These are phyloP conservation scores for Bradypodion ventrale DNA, from an alignment of 2,797 vertebrate species.

Conservation along the genomic window DNA sequence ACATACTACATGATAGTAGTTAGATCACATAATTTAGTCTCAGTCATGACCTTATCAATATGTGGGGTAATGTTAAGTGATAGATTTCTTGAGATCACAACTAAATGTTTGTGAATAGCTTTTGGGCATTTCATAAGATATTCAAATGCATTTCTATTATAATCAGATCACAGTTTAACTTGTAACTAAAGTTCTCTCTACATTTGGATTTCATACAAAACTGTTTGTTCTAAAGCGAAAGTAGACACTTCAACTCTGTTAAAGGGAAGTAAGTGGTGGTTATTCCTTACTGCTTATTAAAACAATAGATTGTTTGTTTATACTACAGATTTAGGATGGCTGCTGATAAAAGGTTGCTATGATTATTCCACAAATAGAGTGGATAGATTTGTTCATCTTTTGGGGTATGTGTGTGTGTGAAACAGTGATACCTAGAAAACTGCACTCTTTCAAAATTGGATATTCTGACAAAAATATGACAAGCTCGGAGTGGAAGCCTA, in stretches of 20 bases:
- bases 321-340: no score
- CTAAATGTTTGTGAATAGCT: no score
- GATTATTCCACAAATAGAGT: not conserved
- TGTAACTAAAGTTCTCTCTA: not conserved
- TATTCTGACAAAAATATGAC: no score
- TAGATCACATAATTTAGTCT: no score
- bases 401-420: no score
- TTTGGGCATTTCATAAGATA: no score
- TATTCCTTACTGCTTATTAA: not conserved
- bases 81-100: no score
- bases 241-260: not conserved
- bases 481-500: not conserved
- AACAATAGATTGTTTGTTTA: no score
- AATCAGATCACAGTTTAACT: no score
- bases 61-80: not conserved
- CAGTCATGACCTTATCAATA: not conserved
- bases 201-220: not conserved
- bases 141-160: no score
- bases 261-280: not conserved
- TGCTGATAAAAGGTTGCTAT: not conserved
- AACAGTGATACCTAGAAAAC: not conserved
- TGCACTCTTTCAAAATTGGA: conserved; percentile 2
- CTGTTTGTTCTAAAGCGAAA: not conserved
- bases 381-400: not conserved
- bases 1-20: not conserved